Evolutionary conservation across 1,140 invertebrate genomes (phyloP), one percentile per base, ranked within the genome.

Genomic region (Listronotus bonariensis): DNA sequence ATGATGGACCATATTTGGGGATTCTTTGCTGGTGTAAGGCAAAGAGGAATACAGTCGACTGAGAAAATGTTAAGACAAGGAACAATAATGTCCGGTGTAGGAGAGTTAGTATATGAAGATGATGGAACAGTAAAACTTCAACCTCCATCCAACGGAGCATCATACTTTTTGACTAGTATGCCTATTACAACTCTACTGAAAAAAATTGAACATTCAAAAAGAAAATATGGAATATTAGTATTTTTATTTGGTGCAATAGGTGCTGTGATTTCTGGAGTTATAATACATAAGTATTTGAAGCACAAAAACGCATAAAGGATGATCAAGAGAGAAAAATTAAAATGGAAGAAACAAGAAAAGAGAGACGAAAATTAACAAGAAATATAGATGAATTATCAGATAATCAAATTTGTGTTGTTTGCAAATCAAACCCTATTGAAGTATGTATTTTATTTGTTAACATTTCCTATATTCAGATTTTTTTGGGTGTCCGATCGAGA

Each of bases 1-100:
- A 81, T 92, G 32, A 84, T 87, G 55, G 89, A 91, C 79, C 88
- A 90, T 76, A 79, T 92, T n/a, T 91, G 89, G 84, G 88, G 89
- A 10, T 91, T 90, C 78, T 88, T 91, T 72, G 86, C 85, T 53
- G 89, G 89, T 72, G 80, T 90, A 8, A 80, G 88, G 6, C 89
- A 91, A 75, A 82, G 87, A 68, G 91, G 91, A 0, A 76, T 92
- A 15, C 90, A 92, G 76, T 88, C 87, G 0, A 92, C 89, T 14
- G 91, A 92, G 77, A 87, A 90, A 80, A 88, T 92, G 82, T 78
- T 92, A 3, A 81, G 88, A 7, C 87, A 88, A 75, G 89, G 89
- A 38, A 86, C 88, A 42, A 82, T 89, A 52, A 84, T 92, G 4
- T 92, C 90, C 5, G 90, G 88, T 31, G 86, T 91, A 55, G 90